Conservation (phyloP, 2,113 vertebrate species). For the Harpagus bidentatus region DNA sequence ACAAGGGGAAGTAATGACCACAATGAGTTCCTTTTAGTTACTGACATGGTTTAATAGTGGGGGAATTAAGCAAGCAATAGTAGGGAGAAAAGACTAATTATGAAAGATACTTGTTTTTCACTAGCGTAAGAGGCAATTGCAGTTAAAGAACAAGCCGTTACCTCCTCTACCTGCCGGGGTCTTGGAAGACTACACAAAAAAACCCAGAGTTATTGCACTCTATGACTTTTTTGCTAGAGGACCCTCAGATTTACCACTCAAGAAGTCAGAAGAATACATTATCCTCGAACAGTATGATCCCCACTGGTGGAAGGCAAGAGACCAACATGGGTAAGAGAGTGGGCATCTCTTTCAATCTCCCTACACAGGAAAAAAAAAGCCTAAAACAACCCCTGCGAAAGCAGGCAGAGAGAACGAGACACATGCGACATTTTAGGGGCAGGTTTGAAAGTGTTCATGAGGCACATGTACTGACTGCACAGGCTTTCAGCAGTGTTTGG, state of each 20-base stretch:
- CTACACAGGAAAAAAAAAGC: background rate
- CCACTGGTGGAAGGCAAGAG: conserved; percentile 89
- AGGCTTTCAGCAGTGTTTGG: background rate
- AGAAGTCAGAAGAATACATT: conserved; percentile 80
- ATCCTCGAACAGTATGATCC: conserved; percentile 83
- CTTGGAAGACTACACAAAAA: conserved; percentile 34
- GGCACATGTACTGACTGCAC: background rate
- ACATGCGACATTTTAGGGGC: background rate
- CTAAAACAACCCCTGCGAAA: background rate
- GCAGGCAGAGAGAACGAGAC: background rate
- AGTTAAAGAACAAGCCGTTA: conserved; percentile 72
- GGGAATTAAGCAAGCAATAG: background rate
- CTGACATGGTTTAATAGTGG: background rate
- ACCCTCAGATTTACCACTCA: conserved; percentile 65
- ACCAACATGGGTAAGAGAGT: conserved; percentile 75
- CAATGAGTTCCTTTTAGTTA: background rate
- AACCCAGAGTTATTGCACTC: conserved; percentile 78
- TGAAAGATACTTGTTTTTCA: background rate
- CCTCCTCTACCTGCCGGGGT: conserved; percentile 69
- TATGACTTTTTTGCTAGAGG: conserved; percentile 84
- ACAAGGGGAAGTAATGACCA: background rate
- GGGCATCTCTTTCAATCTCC: background rate
- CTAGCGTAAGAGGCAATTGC: conserved; percentile 46
- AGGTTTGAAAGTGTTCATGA: background rate
- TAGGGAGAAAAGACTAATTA: background rate